Evolutionary conservation across 2,888 invertebrate genomes (phyloP).

Genomic region (Epinotia bilunana): DNA sequence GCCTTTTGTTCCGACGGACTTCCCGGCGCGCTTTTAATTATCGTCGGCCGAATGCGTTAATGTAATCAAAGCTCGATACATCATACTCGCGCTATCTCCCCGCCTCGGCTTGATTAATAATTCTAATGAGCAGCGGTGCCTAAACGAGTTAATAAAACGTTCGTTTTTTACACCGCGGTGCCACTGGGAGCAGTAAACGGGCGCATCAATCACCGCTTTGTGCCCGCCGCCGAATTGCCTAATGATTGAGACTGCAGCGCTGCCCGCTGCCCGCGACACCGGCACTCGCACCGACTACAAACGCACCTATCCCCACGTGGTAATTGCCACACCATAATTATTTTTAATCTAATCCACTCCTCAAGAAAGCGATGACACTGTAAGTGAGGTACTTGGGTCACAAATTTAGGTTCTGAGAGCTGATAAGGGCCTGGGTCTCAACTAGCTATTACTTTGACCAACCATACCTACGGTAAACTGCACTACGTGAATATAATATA

Average conservation of each 20-base stretch:
- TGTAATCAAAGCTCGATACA: slow-evolving; percentile 84
- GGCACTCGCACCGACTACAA: slow-evolving; percentile 46
- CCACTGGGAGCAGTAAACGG: slow-evolving; percentile 81
- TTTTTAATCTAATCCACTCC: slow-evolving; percentile 21
- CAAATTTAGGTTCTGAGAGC: background rate
- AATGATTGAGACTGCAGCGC: slow-evolving; percentile 79
- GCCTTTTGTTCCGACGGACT: slow-evolving; percentile 65
- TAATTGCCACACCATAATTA: slow-evolving; percentile 34
- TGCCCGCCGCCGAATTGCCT: slow-evolving; percentile 77
- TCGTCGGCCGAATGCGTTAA: slow-evolving; percentile 75
- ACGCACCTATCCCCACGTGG: slow-evolving; percentile 39
- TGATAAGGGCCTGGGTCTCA: background rate
- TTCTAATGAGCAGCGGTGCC: slow-evolving; percentile 84
- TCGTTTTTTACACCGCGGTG: slow-evolving; percentile 77
- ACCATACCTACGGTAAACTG: no score
- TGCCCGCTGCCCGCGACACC: slow-evolving; percentile 35
- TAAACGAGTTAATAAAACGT: slow-evolving; percentile 84
- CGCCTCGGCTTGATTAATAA: slow-evolving; percentile 83
- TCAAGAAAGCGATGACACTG: background rate
- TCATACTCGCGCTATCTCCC: slow-evolving; percentile 80
- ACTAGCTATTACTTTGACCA: no score
- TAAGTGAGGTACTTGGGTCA: background rate
- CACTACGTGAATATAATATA: no score
- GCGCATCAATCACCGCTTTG: slow-evolving; percentile 83
- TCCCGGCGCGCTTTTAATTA: slow-evolving; percentile 81